These are phyloP conservation scores for Drosophila lacertosa DNA, from an alignment of 1,140 invertebrate genomes.

Conservation along the genomic window DNA sequence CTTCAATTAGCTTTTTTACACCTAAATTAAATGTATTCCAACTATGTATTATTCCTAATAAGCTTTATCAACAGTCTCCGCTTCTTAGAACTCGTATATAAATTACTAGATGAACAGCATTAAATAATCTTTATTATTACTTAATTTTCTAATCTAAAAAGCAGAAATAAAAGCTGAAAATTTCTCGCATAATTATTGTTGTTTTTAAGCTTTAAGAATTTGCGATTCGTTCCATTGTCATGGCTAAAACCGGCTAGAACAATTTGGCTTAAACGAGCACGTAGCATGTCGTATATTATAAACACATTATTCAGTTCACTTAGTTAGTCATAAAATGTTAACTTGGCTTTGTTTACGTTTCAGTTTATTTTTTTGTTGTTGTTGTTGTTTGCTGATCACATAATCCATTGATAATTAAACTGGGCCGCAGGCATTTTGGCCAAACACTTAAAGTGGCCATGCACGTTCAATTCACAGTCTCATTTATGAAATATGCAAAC, in stretches of 20 bases:
- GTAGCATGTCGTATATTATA: slow-evolving; percentile 26
- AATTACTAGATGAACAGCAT: too few species aligned
- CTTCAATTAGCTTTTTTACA: too few species aligned
- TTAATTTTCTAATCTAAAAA: neutral
- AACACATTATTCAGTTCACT: slow-evolving; percentile 19
- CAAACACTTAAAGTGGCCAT: slow-evolving; percentile 56
- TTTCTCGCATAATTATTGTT: neutral
- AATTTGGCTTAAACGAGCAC: slow-evolving; percentile 18
- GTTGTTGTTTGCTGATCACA: slow-evolving; percentile 12
- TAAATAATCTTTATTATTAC: too few species aligned
- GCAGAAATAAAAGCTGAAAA: neutral
- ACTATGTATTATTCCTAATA: too few species aligned
- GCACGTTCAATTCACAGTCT: slow-evolving; percentile 67
- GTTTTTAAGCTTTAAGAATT: neutral
- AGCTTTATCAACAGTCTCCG: too few species aligned
- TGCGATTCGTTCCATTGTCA: neutral
- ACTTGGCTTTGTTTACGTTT: slow-evolving; percentile 24
- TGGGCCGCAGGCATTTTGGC: slow-evolving; percentile 28
- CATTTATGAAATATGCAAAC: slow-evolving; percentile 31
- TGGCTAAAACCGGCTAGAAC: slow-evolving; percentile 11
- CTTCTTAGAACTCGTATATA: too few species aligned
- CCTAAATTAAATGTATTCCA: too few species aligned
- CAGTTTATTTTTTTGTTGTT: slow-evolving; percentile 1
- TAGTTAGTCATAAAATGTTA: slow-evolving; percentile 35
- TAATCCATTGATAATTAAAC: slow-evolving; percentile 35